Percentiles rank a stretch among this genome's conserved stretches.
phyloP scores from a whole-genome alignment of 2,797 vertebrate species.

The Triplophysa yarkandensis region DNA sequence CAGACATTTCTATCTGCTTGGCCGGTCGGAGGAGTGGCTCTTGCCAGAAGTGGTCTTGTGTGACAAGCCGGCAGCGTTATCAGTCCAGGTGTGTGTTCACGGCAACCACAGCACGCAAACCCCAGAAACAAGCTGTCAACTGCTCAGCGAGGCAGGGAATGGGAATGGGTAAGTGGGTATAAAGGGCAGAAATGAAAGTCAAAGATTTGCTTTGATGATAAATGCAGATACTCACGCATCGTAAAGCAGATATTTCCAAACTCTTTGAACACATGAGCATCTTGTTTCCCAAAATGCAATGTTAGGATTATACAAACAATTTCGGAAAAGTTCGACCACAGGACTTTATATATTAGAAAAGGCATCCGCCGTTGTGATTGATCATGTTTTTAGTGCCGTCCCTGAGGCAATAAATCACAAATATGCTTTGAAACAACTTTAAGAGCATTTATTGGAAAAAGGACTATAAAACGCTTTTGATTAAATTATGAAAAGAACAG shows the following conservation, averaged over 20 bases:
- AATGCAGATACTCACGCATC: not conserved
- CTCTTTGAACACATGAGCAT: not conserved
- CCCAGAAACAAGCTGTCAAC: conserved; percentile 67
- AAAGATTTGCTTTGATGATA: conserved; percentile 2
- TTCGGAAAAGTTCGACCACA: not conserved
- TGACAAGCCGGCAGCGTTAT: conserved; percentile 46
- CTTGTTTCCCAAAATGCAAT: not conserved
- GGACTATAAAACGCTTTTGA: not conserved
- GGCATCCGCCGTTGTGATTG: conserved; percentile 4
- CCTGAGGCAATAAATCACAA: conserved; percentile 9
- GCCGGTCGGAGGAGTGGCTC: conserved; percentile 58
- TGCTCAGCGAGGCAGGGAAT: conserved; percentile 55
- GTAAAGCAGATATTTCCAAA: not conserved
- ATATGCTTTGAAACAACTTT: conserved; percentile 4
- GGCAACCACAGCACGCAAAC: conserved; percentile 53
- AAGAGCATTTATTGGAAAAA: conserved; percentile 17
- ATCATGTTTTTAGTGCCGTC: conserved; percentile 20
- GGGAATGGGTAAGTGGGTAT: not conserved
- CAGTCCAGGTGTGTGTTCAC: conserved; percentile 58
- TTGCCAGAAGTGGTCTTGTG: conserved; percentile 54
- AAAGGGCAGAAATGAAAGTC: conserved; percentile 6
- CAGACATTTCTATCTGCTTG: conserved; percentile 55
- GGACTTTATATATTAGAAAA: conserved; percentile 18
- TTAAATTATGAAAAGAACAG: conserved; percentile 25
- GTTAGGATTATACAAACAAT: not conserved